phyloP scores from a whole-genome alignment of 35 echinoderm and acorn worm species.

The Holothuria glaberrima region DNA sequence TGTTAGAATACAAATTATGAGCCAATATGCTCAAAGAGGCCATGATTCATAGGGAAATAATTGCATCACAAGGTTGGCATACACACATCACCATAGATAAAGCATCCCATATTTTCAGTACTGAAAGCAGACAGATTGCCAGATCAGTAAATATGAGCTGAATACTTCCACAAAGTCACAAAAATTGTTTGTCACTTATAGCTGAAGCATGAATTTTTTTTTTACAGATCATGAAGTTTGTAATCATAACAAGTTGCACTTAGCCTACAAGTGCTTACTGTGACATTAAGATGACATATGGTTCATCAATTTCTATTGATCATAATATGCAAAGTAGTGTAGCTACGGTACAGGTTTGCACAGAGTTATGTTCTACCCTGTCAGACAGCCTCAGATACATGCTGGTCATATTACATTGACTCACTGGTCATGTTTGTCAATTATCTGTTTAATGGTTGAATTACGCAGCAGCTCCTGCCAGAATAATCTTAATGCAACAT shows the following conservation, averaged over 20 bases:
- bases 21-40: too few species aligned
- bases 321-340: not conserved
- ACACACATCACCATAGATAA: too few species aligned
- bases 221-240: not conserved
- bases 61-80: too few species aligned
- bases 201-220: not conserved
- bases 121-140: too few species aligned
- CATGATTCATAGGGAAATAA: too few species aligned
- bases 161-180: too few species aligned
- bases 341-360: not conserved
- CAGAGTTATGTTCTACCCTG: not conserved
- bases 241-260: not conserved
- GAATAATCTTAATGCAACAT: not conserved
- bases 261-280: not conserved
- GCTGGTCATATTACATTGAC: constrained; percentile 19
- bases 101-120: too few species aligned
- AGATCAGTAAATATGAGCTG: too few species aligned
- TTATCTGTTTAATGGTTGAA: not conserved
- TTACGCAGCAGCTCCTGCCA: not conserved
- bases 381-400: not conserved
- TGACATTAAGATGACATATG: not conserved
- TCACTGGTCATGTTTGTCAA: constrained; percentile 18
- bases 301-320: not conserved
- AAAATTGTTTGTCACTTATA: too few species aligned
- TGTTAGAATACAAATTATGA: too few species aligned